A percentile compares a stretch with the other conserved stretches of the same genome.
phyloP scores from a whole-genome alignment of 2,113 vertebrate species.

The Larimichthys crocea region DNA sequence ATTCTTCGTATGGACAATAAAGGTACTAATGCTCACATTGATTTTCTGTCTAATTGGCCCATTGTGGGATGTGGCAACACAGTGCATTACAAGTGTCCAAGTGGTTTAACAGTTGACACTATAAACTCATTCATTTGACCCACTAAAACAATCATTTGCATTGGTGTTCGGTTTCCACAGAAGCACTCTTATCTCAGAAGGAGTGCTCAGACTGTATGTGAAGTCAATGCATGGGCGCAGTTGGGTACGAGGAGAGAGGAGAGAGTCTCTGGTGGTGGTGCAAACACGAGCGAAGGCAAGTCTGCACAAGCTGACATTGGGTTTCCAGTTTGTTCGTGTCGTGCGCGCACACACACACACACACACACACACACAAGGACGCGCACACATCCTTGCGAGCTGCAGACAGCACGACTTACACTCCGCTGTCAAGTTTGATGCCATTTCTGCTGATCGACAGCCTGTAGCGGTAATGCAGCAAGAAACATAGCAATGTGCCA shows the following conservation, averaged over 20 bases:
- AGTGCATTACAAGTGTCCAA: background rate
- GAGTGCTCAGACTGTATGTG: no score
- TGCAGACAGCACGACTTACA: background rate
- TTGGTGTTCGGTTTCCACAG: no score
- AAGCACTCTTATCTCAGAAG: no score
- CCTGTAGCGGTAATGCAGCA: background rate
- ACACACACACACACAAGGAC: background rate
- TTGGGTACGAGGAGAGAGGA: no score
- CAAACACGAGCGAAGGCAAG: background rate
- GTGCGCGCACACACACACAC: background rate
- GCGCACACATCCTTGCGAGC: background rate
- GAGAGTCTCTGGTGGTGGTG: background rate
- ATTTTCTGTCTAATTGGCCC: conserved; percentile 35
- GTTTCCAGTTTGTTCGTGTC: background rate
- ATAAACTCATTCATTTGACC: conserved; percentile 3
- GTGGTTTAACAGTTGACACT: conserved; percentile 6
- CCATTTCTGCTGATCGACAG: background rate
- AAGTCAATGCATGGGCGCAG: no score
- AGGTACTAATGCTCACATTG: conserved; percentile 25
- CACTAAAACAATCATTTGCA: background rate
- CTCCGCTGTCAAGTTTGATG: background rate
- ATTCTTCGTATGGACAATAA: conserved; percentile 2
- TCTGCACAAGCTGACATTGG: background rate
- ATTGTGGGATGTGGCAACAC: conserved; percentile 6
- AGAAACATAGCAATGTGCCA: background rate